Evolutionary conservation across 2,113 vertebrate species (phyloP).

Genomic region (Gulo gulo): DNA sequence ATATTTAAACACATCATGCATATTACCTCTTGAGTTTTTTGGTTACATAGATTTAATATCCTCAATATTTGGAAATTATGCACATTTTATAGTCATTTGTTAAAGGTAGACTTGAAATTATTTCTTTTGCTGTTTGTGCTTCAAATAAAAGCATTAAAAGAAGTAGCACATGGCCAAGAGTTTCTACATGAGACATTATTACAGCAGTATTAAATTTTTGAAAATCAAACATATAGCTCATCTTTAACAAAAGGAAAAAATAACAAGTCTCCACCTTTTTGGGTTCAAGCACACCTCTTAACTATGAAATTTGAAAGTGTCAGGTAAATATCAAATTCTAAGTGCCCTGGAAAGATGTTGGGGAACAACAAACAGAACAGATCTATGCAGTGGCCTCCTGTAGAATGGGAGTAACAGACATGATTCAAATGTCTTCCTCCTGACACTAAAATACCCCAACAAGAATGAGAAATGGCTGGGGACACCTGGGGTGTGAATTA

Average conservation of each 20-base stretch:
- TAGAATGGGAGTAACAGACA: background rate
- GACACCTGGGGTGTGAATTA: background rate
- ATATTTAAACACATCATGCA: background rate
- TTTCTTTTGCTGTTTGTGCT: background rate
- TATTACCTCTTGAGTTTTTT: background rate
- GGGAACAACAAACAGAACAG: background rate
- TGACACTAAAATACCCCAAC: background rate
- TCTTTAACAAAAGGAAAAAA: background rate
- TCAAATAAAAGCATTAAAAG: background rate
- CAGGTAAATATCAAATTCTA: background rate
- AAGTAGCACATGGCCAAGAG: background rate
- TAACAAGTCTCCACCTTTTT: background rate
- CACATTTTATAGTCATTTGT: background rate
- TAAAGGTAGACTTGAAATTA: background rate
- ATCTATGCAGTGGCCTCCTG: fast-evolving
- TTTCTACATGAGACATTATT: background rate
- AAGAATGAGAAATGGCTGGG: background rate
- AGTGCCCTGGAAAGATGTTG: background rate
- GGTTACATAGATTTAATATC: background rate
- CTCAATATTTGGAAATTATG: background rate
- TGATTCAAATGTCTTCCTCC: background rate
- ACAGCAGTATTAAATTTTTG: background rate
- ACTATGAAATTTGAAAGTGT: background rate
- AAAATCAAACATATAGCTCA: background rate
- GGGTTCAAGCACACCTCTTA: background rate